These are phyloP conservation scores for Bombus haemorrhoidalis DNA, from an alignment of 1,140 invertebrate species.

Conservation along the genomic window DNA sequence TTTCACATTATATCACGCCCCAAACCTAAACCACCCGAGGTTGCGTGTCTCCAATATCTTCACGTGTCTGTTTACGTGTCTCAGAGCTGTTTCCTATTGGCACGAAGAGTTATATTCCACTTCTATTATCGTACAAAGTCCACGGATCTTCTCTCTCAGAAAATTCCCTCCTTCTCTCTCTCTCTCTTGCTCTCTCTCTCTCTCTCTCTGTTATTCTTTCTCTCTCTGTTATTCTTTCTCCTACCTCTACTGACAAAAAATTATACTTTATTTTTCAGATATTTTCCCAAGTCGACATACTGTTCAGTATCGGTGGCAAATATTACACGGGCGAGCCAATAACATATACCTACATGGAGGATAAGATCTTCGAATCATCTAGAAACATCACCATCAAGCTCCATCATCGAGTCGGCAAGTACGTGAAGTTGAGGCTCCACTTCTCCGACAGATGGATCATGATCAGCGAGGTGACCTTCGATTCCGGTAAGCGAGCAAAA, in stretches of 20 bases:
- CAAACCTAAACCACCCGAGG: background rate
- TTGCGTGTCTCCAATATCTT: constrained; percentile 2
- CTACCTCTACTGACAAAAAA: background rate
- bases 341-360: constrained; percentile 89
- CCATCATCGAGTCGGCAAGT: constrained; percentile 91
- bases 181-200: too few relatives aligned
- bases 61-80: background rate
- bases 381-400: constrained; percentile 93
- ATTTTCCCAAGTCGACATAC: constrained; percentile 90
- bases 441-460: constrained; percentile 95
- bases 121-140: background rate
- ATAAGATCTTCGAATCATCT: constrained; percentile 91
- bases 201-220: too few relatives aligned
- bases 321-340: constrained; percentile 89
- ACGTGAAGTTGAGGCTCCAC: constrained; percentile 90
- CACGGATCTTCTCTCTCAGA: background rate
- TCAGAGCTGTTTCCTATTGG: background rate
- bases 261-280: constrained; percentile 83
- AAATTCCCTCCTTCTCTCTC: too few relatives aligned
- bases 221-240: background rate
- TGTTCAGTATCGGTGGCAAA: constrained; percentile 92
- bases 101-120: background rate
- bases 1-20: background rate
- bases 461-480: constrained; percentile 93
- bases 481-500: constrained; percentile 85